phyloP scores from a whole-genome alignment of 2,797 vertebrate species.

The Squalus acanthias region DNA sequence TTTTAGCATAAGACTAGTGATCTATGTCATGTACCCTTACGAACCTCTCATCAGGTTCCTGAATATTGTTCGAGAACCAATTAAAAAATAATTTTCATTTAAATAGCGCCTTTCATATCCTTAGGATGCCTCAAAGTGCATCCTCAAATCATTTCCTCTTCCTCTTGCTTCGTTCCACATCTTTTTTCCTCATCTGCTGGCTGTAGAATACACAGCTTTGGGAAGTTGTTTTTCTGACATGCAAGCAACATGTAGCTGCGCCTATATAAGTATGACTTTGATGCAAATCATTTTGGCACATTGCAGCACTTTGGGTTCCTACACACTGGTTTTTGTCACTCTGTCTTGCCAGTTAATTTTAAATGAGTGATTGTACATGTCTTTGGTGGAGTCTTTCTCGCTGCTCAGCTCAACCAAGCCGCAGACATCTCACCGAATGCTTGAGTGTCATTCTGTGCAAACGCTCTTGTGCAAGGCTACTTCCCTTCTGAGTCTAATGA shows the following conservation, averaged over 20 bases:
- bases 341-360: background rate
- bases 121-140: no score
- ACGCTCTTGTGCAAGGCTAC: background rate
- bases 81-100: background rate
- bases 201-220: background rate
- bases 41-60: background rate
- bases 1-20: background rate
- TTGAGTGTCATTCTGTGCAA: background rate
- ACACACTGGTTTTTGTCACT: background rate
- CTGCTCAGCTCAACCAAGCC: background rate
- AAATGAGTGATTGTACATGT: background rate
- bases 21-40: background rate
- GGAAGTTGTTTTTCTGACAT: background rate
- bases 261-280: background rate
- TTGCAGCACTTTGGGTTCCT: background rate
- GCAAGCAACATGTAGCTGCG: background rate
- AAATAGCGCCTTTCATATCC: background rate
- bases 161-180: background rate
- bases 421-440: background rate
- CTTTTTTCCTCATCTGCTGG: background rate
- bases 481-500: background rate
- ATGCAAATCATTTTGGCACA: background rate
- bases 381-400: background rate
- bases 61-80: background rate
- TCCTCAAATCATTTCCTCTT: background rate